Evolutionary conservation across 2,113 vertebrate species (phyloP), one percentile per base, ranked within the genome.

Genomic region (Monopterus albus): DNA sequence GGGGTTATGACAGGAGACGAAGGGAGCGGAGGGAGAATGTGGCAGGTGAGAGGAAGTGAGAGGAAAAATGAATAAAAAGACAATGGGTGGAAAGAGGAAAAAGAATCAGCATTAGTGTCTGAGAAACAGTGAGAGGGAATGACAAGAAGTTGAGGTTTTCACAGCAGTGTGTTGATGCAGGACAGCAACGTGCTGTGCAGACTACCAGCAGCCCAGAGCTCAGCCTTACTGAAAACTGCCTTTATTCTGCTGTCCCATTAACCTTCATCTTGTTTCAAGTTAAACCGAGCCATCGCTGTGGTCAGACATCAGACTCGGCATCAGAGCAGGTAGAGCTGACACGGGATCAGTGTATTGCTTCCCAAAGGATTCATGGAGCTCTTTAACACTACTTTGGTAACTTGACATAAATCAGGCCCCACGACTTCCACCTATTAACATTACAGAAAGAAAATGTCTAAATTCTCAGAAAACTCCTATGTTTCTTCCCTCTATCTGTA

Each of bases 141-240:
- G 13, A 3, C n/a, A 12, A 31, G 20, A 39, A 42, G 51, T 46
- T 21, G 36, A 17, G 7, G 13, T 21, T 56, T 70, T 18, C 50
- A 75, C 59, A 53, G 56, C 36, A 0, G 46, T 1, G 33, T 36
- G 57, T 64, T 17, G 69, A 2, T 7, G 21, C 57, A 70, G 67
- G 23, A 46, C 40, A 79, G 57, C 75, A 53, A 64, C 85, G 84
- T 89, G 87, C 85, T 76, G 67, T 47, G 60, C 50, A 78, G 36
- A 76, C 35, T 20, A 72, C 13, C 65, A 62, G 55, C 72, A 77
- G 68, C 58, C 25, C 63, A 26, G 69, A 69, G 59, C 52, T 17
- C 39, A 3, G 51, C 57, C 45, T 63, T 0, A 69, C 51, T 47
- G n/a, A 57, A 49, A 57, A 53, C 4, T n/a, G n/a, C 0, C 14